Conservation (phyloP, 2,113 vertebrate genomes). For the Ictalurus furcatus region DNA sequence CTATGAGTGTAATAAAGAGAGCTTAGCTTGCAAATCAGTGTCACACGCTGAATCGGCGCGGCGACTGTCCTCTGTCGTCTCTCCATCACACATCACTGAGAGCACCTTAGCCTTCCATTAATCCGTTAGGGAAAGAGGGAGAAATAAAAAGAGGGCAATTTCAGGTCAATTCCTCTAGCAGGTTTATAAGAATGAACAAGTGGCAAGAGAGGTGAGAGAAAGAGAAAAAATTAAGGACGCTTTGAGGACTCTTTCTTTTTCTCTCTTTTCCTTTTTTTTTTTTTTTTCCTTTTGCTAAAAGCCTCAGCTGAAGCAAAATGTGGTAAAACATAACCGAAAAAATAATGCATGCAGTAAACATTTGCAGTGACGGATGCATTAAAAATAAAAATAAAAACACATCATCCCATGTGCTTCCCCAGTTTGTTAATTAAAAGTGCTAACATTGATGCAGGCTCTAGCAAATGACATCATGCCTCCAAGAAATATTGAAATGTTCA, state of each 20-base stretch:
- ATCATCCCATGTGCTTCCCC: neutral
- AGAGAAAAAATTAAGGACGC: neutral
- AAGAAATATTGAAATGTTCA: neutral
- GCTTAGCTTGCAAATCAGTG: constrained; percentile 12
- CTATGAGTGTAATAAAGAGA: constrained; percentile 18
- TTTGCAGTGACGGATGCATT: neutral
- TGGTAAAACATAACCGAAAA: neutral
- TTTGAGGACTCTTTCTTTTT: neutral
- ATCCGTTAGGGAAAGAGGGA: constrained; percentile 7
- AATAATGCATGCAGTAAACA: neutral
- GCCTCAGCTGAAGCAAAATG: neutral
- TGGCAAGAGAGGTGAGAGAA: neutral
- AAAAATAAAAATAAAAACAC: neutral
- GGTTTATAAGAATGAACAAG: neutral
- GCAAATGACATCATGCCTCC: neutral
- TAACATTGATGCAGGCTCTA: neutral
- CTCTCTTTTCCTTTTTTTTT: neutral
- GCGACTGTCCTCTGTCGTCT: neutral
- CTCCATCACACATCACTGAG: neutral
- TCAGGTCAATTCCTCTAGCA: neutral
- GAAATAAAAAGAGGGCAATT: constrained; percentile 20
- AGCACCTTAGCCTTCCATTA: constrained; percentile 1
- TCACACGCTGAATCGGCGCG: neutral
- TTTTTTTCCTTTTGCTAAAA: too few relatives aligned
- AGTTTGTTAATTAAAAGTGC: neutral